A percentile compares a stretch with the other conserved stretches of the same genome.
Conservation (phyloP, 64 coral and sea anemone genomes). For the Trachythela sp. region DNA sequence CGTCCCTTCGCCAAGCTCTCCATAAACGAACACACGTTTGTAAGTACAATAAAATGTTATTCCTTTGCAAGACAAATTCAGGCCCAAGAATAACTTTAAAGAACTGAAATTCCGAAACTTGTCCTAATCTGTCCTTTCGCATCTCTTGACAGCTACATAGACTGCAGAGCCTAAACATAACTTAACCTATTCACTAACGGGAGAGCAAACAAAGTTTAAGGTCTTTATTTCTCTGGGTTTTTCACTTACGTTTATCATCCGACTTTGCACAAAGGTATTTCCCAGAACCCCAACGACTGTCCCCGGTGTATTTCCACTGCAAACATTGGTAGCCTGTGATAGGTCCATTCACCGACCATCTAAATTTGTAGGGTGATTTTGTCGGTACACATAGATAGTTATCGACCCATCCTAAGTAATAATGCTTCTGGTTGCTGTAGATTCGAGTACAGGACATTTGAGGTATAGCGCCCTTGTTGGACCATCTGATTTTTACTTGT, state of each 20-base stretch:
- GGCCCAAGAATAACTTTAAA: too few relatives aligned
- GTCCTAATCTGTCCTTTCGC: too few relatives aligned
- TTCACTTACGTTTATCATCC: not conserved
- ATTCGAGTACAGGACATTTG: not conserved
- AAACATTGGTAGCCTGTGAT: not conserved
- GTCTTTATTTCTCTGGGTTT: too few relatives aligned
- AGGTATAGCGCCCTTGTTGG: not conserved
- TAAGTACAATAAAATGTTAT: too few relatives aligned
- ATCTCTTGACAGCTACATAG: too few relatives aligned
- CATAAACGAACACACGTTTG: too few relatives aligned
- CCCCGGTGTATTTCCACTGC: not conserved
- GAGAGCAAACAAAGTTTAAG: too few relatives aligned
- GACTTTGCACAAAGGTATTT: not conserved
- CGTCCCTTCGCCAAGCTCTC: too few relatives aligned
- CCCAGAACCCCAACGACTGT: not conserved
- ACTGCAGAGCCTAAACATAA: too few relatives aligned
- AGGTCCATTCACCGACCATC: not conserved
- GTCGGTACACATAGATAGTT: not conserved
- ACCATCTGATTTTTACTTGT: slow-evolving; percentile 25
- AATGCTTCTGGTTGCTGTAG: not conserved
- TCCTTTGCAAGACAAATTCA: too few relatives aligned
- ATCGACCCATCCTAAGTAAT: not conserved
- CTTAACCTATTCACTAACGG: too few relatives aligned
- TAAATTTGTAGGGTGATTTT: slow-evolving; percentile 1
- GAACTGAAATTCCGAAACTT: too few relatives aligned